Conservation (phyloP, 2,888 invertebrate species). For the Phortica magna region DNA sequence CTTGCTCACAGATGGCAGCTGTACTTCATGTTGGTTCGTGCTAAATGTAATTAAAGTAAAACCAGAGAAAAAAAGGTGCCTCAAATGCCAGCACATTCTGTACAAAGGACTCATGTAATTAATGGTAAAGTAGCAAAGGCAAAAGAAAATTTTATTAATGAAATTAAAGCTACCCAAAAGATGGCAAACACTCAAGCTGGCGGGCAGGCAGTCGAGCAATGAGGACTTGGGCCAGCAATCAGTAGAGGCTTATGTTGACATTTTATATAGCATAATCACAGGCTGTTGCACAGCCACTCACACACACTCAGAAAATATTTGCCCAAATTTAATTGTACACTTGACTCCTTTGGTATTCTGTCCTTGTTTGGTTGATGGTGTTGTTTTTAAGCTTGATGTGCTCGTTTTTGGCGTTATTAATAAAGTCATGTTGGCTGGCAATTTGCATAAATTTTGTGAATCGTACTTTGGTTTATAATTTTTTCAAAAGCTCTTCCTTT, state of each 20-base stretch:
- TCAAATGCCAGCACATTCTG: neutral
- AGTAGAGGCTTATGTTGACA: conserved; percentile 29
- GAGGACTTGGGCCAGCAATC: neutral
- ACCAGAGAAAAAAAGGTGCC: conserved; percentile 19
- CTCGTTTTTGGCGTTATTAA: neutral
- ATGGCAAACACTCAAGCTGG: neutral
- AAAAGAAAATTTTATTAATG: conserved; percentile 47
- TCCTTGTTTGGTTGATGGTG: neutral
- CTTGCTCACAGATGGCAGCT: neutral
- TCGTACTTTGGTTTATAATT: neutral
- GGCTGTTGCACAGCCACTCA: conserved; percentile 9
- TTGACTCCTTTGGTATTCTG: conserved; percentile 14
- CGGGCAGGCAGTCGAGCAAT: neutral
- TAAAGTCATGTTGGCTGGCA: conserved; percentile 18
- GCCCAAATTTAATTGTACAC: conserved; percentile 22
- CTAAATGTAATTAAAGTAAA: conserved; percentile 36
- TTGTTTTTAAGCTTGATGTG: neutral
- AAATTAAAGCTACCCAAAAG: conserved; percentile 42
- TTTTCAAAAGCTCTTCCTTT: neutral
- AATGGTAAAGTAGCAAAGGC: conserved; percentile 44
- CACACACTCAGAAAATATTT: conserved; percentile 13
- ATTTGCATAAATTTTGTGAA: conserved; percentile 12
- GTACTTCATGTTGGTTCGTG: neutral
- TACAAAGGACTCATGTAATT: conserved; percentile 43
- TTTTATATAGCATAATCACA: conserved; percentile 33